Base-by-base conservation (phyloP, 2,888 invertebrate genomes). In the Ariolimax columbianus region DNA sequence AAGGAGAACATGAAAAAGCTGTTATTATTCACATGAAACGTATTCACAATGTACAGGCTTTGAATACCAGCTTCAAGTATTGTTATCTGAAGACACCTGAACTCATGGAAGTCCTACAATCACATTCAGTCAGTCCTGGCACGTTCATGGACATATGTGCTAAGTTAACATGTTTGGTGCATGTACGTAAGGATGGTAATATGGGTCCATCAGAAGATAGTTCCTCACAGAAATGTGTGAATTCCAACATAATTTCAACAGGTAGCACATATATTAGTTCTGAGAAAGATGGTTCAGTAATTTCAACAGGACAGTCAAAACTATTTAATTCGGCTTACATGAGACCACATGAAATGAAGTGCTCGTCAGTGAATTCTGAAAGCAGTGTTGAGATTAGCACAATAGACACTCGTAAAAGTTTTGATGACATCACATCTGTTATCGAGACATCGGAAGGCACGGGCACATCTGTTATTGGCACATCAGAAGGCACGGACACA, bases 81-180 rank as follows among this genome's bases (percentile, higher is more conserved):
- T 11, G 51, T 2, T 30, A 30, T 14, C 14, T 77, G 7, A 59
- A 55, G 1, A 59, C 33, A 17, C 17, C 51, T 36, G 70, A 70
- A 47, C 47, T 68, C 19, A 30, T 36, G 36, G 9, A 59, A 36
- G 68, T 26, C 17, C 19, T 68, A 38, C 38, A 40, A 4, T 14
- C 66, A n/a, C 33, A 73, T 17, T 55, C 43, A 63, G 51, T 80
- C 19, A 80, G 19, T 43, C 47, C 68, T 40, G 80, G 43, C 2
- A 66, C 63, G 17, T 80, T 80, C 51, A 23, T 38, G 59, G 68
- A 66, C 43, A 36, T 80, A 3, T 80, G 80, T 80, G 80, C 68
- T 11, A 78, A 51, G 38, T 59, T 63, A 38, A 33, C 55, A 75
- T n/a, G 4, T 75, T 19, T 33, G 26, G 7, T 4, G 2, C 38